Conservation (phyloP, 2,888 invertebrate genomes). For the Subacronicta megacephala region DNA sequence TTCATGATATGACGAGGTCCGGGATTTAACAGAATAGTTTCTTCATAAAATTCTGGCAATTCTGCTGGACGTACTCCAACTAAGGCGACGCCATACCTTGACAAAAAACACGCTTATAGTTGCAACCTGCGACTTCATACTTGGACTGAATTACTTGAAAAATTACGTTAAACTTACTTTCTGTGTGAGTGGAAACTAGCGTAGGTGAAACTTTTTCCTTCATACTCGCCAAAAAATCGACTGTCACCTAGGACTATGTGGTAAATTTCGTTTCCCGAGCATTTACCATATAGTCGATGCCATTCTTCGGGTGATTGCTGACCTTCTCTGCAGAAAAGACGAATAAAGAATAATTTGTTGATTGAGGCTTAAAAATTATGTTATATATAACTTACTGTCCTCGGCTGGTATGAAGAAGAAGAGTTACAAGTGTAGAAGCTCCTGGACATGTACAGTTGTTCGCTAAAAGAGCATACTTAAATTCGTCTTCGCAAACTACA, state of each 20-base stretch:
- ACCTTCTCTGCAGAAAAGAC: constrained; percentile 92
- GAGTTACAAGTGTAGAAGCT: constrained; percentile 98
- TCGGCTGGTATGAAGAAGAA: constrained; percentile 98
- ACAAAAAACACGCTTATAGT: constrained; percentile 35
- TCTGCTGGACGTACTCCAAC: constrained; percentile 98
- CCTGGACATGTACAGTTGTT: constrained; percentile 99
- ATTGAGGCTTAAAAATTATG: background rate
- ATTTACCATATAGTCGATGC: constrained; percentile 99
- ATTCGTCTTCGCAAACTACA: constrained; percentile 99
- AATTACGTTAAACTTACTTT: constrained; percentile 91
- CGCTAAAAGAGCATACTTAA: constrained; percentile 98
- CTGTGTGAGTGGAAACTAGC: constrained; percentile 99
- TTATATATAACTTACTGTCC: constrained; percentile 95
- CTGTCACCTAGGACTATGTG: constrained; percentile 98
- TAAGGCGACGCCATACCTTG: constrained; percentile 97
- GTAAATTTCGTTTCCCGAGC: constrained; percentile 99
- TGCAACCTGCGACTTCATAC: background rate
- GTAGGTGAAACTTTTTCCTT: constrained; percentile 99
- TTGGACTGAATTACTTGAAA: background rate
- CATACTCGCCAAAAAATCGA: constrained; percentile 99
- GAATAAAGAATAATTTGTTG: background rate
- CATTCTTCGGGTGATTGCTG: constrained; percentile 99
- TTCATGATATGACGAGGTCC: constrained; percentile 99
- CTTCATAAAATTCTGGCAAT: constrained; percentile 97
- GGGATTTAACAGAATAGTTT: constrained; percentile 98